These are phyloP conservation scores for Oscheius onirici DNA, from an alignment of 2,888 invertebrate genomes.

Conservation along the genomic window DNA sequence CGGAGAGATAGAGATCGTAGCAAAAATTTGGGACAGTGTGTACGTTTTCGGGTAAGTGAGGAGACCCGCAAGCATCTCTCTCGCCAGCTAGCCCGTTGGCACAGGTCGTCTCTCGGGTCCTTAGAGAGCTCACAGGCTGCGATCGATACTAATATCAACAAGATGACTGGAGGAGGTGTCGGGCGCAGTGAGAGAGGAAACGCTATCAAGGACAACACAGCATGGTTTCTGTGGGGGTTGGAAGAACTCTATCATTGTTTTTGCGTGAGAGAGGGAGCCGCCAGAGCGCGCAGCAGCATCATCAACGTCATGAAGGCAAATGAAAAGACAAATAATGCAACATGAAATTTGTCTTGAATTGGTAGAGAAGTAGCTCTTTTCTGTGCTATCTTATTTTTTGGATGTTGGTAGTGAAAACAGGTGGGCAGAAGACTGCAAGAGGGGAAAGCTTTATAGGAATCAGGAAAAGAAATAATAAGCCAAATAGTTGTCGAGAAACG, in stretches of 20 bases:
- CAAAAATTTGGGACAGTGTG: no score
- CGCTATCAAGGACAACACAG: conserved; percentile 30
- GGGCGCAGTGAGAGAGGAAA: conserved; percentile 13
- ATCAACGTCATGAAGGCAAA: background rate
- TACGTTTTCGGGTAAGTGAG: no score
- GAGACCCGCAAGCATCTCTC: no score
- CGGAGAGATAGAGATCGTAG: background rate
- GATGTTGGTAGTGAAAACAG: no score
- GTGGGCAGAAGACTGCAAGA: no score
- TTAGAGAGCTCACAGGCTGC: conserved; percentile 25
- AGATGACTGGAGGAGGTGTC: conserved; percentile 31
- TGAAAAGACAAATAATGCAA: background rate
- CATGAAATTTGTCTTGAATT: background rate
- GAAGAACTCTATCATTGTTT: conserved; percentile 12
- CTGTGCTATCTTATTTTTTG: no score
- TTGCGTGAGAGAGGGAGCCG: background rate
- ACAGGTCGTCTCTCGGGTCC: conserved; percentile 22
- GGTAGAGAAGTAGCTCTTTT: background rate
- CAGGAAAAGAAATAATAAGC: no score
- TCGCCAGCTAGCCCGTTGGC: conserved; percentile 4
- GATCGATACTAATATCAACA: conserved; percentile 33
- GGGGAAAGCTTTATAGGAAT: no score
- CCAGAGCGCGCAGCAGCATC: conserved; percentile 1
- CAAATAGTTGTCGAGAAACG: no score
- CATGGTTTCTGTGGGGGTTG: conserved; percentile 11